Conservation (phyloP, 2,888 invertebrate species). For the Amphipoea oculea region DNA sequence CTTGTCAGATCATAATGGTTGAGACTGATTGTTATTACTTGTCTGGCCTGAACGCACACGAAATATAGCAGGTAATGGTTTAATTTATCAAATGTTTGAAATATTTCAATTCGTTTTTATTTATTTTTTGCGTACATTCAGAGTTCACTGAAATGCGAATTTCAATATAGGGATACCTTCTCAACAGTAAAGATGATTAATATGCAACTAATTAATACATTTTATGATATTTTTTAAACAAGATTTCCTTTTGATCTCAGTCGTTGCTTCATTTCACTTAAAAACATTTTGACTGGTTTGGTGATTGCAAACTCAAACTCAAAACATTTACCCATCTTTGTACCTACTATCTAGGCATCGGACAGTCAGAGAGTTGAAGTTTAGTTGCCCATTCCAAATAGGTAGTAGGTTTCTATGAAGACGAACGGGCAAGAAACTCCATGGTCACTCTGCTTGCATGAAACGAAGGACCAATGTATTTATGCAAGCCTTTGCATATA, state of each 20-base stretch:
- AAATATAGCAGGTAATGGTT: slow-evolving; percentile 60
- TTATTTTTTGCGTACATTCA: slow-evolving; percentile 11
- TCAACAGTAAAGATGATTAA: not conserved
- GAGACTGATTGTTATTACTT: slow-evolving; percentile 60
- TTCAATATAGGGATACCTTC: not conserved
- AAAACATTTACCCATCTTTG: too few species aligned
- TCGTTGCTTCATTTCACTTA: not conserved
- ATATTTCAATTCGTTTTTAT: slow-evolving; percentile 27
- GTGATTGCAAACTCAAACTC: not conserved
- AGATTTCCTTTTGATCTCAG: not conserved
- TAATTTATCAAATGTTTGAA: slow-evolving; percentile 57
- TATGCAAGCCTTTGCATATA: too few species aligned
- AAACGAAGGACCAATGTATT: not conserved
- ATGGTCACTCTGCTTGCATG: not conserved
- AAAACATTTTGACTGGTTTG: not conserved
- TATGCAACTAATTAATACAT: not conserved
- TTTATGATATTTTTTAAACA: not conserved
- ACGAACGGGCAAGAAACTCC: not conserved
- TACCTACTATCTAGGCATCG: too few species aligned
- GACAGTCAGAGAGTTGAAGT: not conserved
- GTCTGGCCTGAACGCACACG: slow-evolving; percentile 56
- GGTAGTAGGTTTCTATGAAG: not conserved
- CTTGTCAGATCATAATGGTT: slow-evolving; percentile 69
- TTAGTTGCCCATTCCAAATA: not conserved
- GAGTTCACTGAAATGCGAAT: slow-evolving; percentile 13